Evolutionary conservation across 1,140 invertebrate genomes (phyloP).

Genomic region (Scaptomyza pallida): DNA sequence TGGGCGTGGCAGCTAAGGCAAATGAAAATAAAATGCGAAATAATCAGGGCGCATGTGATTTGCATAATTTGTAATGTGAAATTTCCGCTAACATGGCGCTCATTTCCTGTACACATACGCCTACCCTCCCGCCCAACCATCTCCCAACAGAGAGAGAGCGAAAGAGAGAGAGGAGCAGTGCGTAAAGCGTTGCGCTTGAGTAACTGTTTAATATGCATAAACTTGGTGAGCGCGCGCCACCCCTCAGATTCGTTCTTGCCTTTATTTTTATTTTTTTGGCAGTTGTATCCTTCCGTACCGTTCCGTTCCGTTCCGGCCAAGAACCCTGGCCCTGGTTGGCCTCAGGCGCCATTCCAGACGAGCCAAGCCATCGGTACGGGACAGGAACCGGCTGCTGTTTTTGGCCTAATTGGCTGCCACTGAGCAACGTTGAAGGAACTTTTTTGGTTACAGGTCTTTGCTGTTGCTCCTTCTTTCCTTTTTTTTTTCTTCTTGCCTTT

Average conservation of each 20-base stretch:
- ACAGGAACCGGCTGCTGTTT: conserved; percentile 32
- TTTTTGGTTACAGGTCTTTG: conserved; percentile 25
- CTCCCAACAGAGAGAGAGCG: too few species aligned
- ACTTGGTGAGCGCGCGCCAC: conserved; percentile 34
- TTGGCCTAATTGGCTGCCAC: conserved; percentile 49
- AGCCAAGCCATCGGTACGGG: not conserved
- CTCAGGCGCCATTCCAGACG: conserved; percentile 17
- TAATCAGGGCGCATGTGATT: conserved; percentile 75
- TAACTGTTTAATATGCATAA: conserved; percentile 77
- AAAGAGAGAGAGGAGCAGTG: not conserved
- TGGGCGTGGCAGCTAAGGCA: conserved; percentile 3
- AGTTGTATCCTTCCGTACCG: conserved; percentile 42
- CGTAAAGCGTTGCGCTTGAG: conserved; percentile 45
- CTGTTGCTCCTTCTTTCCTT: too few species aligned
- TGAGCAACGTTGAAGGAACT: conserved; percentile 41
- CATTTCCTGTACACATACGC: conserved; percentile 62
- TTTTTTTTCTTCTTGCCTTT: too few species aligned
- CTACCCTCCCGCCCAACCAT: not conserved
- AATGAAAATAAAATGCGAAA: conserved; percentile 69
- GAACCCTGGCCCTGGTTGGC: conserved; percentile 30
- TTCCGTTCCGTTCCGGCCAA: conserved; percentile 28
- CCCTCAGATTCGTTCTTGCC: too few species aligned
- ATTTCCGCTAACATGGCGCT: conserved; percentile 76
- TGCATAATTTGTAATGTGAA: conserved; percentile 76
- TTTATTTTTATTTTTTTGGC: too few species aligned